Evolutionary conservation across 2,888 invertebrate genomes (phyloP).

Genomic region (Oligia latruncula): DNA sequence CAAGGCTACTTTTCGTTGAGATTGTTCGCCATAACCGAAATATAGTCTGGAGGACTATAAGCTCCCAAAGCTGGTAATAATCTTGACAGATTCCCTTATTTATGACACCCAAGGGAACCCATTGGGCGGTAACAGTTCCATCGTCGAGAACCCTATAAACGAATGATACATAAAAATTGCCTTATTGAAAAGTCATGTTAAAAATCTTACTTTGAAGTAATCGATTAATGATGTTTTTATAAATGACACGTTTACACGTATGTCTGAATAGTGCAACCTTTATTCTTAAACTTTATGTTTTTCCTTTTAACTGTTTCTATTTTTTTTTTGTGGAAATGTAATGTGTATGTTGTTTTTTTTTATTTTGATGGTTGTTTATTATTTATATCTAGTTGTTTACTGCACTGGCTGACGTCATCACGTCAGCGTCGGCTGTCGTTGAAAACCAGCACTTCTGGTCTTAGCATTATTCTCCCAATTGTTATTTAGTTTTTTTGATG

Average conservation of each 20-base stretch:
- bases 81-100: slow-evolving; percentile 24
- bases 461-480: too few species aligned
- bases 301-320: neutral
- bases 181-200: neutral
- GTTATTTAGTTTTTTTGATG: too few species aligned
- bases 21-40: neutral
- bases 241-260: neutral
- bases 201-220: neutral
- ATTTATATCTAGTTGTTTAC: too few species aligned
- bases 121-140: neutral
- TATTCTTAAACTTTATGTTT: neutral
- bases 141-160: neutral
- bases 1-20: neutral
- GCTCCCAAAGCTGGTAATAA: slow-evolving; percentile 11
- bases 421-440: too few species aligned
- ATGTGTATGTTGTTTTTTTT: neutral
- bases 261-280: neutral
- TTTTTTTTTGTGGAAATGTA: neutral
- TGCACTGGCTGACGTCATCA: too few species aligned
- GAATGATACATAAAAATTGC: neutral
- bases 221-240: neutral
- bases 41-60: neutral
- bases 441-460: too few species aligned
- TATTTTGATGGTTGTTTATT: too few species aligned
- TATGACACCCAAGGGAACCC: slow-evolving; percentile 10